Evolutionary conservation across 2,888 invertebrate genomes (phyloP), one percentile per base, ranked within the genome.

Genomic region (Watsonalla binaria): DNA sequence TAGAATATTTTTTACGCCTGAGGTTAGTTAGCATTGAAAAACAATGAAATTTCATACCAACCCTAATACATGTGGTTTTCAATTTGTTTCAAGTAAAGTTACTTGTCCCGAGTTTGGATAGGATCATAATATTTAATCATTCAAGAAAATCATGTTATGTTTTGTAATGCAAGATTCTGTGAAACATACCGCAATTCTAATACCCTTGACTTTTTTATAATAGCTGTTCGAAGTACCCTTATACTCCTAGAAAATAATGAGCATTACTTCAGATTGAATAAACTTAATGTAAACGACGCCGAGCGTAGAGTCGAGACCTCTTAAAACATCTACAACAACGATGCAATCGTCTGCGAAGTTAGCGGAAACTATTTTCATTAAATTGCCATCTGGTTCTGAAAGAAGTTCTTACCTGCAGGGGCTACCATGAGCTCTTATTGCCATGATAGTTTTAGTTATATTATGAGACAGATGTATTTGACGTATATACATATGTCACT

Each of bases 261-360:
- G 24, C 24, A 24, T 24, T 24, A 24, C 24, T 24, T 24, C 24
- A 24, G 24, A 24, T 24, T 24, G 24, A 24, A 24, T 24, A 24
- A 24, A 24, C 24, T 24, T 24, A 24, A 24, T 24, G 24, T 24
- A 24, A 24, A 45, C n/a, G 6, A 35, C n/a, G 33, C 35, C 5
- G 4, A 51, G 55, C 52, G 59, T 57, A 57, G 56, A 8, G 8
- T 35, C 35, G 39, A 49, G 37, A 37, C 37, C 49, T 37, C 15
- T 62, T 60, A 59, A 58, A 61, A 54, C 64, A 55, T 62, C 62
- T 56, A 50, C 56, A 50, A 56, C 58, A 65, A 70, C 67, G 64
- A 65, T 59, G 67, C 70, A 66, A 65, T 72, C 67, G 72, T 77
- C 75, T 77, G 70, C 66, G 64, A 74, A 78, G 72, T 76, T 76